Evolutionary conservation across 2,797 vertebrate genomes (phyloP).

Genomic region (Crenichthys baileyi): DNA sequence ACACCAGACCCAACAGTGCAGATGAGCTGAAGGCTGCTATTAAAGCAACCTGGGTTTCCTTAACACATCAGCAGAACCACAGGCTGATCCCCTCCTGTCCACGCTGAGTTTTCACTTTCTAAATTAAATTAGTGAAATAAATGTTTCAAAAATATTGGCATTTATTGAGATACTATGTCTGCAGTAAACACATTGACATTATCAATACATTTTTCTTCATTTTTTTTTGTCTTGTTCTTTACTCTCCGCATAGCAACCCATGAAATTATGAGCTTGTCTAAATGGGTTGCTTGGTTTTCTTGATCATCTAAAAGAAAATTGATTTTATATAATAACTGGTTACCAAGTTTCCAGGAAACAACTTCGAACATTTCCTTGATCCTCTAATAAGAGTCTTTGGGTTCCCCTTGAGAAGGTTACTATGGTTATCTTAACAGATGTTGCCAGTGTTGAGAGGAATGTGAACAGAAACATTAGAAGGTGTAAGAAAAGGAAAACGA

Average conservation of each 20-base stretch:
- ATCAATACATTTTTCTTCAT: neutral
- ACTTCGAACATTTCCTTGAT: conserved; percentile 8
- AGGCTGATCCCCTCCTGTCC: no score
- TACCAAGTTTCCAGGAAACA: conserved; percentile 4
- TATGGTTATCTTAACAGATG: neutral
- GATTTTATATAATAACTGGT: neutral
- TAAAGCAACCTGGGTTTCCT: no score
- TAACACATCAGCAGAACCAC: no score
- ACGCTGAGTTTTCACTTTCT: no score
- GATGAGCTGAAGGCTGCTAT: no score
- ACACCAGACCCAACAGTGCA: no score
- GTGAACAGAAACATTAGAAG: neutral
- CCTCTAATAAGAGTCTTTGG: neutral
- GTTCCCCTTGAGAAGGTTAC: neutral
- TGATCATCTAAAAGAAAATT: neutral
- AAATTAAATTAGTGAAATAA: neutral
- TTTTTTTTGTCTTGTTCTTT: neutral
- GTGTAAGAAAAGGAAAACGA: neutral
- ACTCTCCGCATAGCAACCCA: neutral
- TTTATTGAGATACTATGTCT: neutral
- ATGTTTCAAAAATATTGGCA: neutral
- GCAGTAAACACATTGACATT: neutral
- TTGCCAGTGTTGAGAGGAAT: neutral
- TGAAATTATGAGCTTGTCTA: neutral
- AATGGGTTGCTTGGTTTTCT: neutral